phyloP scores from a whole-genome alignment of 2,113 vertebrate genomes.

The Perca fluviatilis region DNA sequence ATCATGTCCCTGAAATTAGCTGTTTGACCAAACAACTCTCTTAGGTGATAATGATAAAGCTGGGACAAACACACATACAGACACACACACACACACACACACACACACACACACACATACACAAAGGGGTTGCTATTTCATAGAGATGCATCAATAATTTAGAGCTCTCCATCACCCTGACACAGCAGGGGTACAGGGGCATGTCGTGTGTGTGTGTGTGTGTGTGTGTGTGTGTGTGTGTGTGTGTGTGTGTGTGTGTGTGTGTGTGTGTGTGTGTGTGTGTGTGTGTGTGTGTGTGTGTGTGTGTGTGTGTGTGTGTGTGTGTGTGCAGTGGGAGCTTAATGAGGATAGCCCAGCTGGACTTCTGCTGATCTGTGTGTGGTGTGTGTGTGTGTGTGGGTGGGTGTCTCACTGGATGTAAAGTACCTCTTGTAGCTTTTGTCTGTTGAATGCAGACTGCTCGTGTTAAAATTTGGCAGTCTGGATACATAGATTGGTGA shows the following conservation, averaged over 20 bases:
- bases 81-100: not conserved
- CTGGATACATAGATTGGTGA: conserved; percentile 6
- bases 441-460: conserved; percentile 24
- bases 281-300: not conserved
- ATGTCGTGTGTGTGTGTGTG: conserved; percentile 22
- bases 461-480: conserved; percentile 31
- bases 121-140: conserved; percentile 67
- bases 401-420: conserved; percentile 5
- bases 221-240: conserved; percentile 10
- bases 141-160: conserved; percentile 80
- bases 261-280: conserved; percentile 5
- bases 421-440: conserved; percentile 32
- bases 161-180: conserved; percentile 70
- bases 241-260: not conserved
- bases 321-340: conserved; percentile 9
- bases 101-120: conserved; percentile 14
- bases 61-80: conserved; percentile 47
- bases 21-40: conserved; percentile 52
- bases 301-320: conserved; percentile 6
- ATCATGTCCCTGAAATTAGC: conserved; percentile 59
- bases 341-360: conserved; percentile 73
- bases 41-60: conserved; percentile 56
- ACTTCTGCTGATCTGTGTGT: conserved; percentile 27
- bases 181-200: conserved; percentile 60
- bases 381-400: not conserved